Percentiles rank a stretch among this genome's conserved stretches.
These are phyloP conservation scores for Hippolais icterina DNA, from an alignment of 2,113 vertebrate species.

Conservation along the genomic window DNA sequence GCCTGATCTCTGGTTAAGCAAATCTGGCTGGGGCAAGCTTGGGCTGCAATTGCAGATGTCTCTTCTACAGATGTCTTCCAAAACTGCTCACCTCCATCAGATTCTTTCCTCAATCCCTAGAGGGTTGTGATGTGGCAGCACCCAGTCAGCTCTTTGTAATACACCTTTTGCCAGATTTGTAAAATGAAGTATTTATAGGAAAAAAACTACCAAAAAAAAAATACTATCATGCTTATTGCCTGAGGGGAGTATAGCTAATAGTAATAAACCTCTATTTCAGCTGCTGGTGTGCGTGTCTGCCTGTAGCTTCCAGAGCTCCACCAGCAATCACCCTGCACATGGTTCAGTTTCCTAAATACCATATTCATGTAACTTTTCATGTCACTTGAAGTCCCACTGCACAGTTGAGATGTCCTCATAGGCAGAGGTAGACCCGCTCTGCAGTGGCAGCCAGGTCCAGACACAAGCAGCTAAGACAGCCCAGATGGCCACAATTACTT, in stretches of 20 bases:
- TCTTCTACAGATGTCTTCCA: neutral
- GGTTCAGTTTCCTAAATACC: neutral
- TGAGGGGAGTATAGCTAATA: neutral
- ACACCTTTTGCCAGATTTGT: neutral
- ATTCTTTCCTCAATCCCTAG: neutral
- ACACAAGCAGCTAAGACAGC: neutral
- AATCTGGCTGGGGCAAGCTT: accelerated
- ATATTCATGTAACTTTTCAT: neutral
- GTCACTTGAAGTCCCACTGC: neutral
- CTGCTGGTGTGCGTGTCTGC: neutral
- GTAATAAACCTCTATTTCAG: neutral
- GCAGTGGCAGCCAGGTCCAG: neutral
- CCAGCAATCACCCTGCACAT: accelerated
- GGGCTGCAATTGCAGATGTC: neutral
- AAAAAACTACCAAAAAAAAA: neutral
- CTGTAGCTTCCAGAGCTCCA: neutral
- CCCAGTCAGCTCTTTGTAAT: neutral
- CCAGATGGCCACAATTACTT: neutral
- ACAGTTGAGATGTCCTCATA: neutral
- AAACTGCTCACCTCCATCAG: neutral
- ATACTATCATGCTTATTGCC: neutral
- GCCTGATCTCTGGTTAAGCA: neutral
- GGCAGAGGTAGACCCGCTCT: neutral
- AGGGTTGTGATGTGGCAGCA: neutral
- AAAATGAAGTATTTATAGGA: neutral